Percentiles rank a stretch among this genome's conserved stretches.
Evolutionary conservation across 2,113 vertebrate genomes (phyloP).

Genomic region (Meles meles): DNA sequence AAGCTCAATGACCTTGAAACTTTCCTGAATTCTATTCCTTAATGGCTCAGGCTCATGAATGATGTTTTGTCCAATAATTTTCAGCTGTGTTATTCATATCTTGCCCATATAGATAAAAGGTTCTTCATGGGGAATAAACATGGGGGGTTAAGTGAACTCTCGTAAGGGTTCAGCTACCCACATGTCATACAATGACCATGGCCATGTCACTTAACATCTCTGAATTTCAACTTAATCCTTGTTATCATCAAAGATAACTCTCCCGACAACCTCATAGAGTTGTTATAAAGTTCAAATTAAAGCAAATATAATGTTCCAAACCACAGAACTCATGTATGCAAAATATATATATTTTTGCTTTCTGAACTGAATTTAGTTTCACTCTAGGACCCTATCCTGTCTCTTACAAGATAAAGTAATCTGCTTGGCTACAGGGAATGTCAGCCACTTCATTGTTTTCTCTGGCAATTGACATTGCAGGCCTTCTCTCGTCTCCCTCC

Average conservation of each 20-base stretch:
- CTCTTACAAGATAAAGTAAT: neutral
- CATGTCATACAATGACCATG: neutral
- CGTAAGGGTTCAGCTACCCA: neutral
- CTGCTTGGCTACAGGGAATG: neutral
- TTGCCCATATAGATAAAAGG: neutral
- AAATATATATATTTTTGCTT: neutral
- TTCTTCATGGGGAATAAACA: neutral
- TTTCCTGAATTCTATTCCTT: neutral
- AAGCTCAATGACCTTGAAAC: neutral
- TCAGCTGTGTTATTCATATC: neutral
- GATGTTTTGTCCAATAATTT: neutral
- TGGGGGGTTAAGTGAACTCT: neutral
- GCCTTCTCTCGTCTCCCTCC: neutral
- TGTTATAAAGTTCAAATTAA: neutral
- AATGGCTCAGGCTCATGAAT: neutral
- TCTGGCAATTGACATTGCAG: neutral
- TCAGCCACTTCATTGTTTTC: neutral
- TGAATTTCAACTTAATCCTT: neutral
- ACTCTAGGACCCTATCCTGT: neutral
- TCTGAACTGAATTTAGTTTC: neutral
- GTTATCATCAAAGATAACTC: neutral
- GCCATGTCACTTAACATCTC: neutral
- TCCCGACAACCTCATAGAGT: neutral
- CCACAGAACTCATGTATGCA: neutral
- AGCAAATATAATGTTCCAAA: neutral